These are phyloP conservation scores for Xiphydria camelus DNA, from an alignment of 2,888 invertebrate genomes.

Conservation along the genomic window DNA sequence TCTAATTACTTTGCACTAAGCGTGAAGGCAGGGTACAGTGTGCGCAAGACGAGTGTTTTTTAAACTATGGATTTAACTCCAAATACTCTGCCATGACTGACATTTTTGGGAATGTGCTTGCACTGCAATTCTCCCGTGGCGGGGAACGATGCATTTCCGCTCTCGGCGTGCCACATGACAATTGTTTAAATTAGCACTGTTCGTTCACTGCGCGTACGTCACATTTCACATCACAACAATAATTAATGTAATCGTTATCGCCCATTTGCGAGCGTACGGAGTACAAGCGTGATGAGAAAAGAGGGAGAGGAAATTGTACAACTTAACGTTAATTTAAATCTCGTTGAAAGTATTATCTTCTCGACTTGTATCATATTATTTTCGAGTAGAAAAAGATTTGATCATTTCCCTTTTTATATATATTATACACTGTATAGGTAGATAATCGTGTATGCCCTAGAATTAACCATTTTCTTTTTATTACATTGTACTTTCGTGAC, in stretches of 20 bases:
- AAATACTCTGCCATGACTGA: no score
- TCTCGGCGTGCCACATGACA: not conserved
- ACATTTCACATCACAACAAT: constrained; percentile 44
- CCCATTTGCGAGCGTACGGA: constrained; percentile 21
- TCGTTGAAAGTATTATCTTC: constrained; percentile 53
- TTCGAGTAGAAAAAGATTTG: constrained; percentile 29
- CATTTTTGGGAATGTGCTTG: no score
- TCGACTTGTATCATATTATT: constrained; percentile 51
- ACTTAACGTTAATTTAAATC: constrained; percentile 41
- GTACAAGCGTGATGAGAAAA: constrained; percentile 15
- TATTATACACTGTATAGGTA: constrained; percentile 49
- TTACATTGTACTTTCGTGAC: constrained; percentile 25
- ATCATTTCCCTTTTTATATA: constrained; percentile 28
- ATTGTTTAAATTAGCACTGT: not conserved
- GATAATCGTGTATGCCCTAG: constrained; percentile 12
- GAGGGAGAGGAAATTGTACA: constrained; percentile 9
- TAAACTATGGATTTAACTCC: no score
- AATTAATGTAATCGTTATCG: constrained; percentile 39
- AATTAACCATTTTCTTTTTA: constrained; percentile 20
- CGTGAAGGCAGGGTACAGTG: no score
- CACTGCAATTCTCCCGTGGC: not conserved
- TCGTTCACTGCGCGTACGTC: constrained; percentile 20
- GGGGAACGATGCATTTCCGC: no score
- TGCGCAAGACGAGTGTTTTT: not conserved
- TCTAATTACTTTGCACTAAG: not conserved